These are phyloP conservation scores for Hippocampus zosterae DNA, from an alignment of 2,113 vertebrate species.

Conservation along the genomic window DNA sequence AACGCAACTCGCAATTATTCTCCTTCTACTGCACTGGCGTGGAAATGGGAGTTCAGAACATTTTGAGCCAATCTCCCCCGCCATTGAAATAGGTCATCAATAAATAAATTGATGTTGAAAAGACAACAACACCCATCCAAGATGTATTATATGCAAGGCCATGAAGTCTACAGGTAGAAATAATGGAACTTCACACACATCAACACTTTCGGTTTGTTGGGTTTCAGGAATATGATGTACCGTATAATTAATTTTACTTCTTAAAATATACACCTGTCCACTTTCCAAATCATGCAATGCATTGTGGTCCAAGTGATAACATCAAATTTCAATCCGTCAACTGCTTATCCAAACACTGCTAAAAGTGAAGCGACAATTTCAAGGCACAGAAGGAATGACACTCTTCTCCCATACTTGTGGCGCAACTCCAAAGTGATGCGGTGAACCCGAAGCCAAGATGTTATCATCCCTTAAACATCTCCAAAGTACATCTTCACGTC, in stretches of 20 bases:
- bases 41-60: too few relatives aligned
- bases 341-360: not conserved
- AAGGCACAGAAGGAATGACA: not conserved
- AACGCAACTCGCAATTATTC: not conserved
- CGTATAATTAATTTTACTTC: too few relatives aligned
- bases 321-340: not conserved
- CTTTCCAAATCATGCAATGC: not conserved
- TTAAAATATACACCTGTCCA: too few relatives aligned
- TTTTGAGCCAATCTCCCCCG: too few relatives aligned
- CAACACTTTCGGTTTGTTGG: too few relatives aligned
- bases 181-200: too few relatives aligned
- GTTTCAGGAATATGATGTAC: too few relatives aligned
- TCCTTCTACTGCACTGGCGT: not conserved
- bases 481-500: constrained; percentile 46
- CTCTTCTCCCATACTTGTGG: constrained; percentile 20
- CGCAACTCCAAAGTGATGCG: constrained; percentile 17
- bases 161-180: not conserved
- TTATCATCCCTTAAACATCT: constrained; percentile 56
- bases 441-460: constrained; percentile 25
- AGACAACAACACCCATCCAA: not conserved
- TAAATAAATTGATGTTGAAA: too few relatives aligned
- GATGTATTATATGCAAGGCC: not conserved
- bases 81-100: too few relatives aligned
- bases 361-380: constrained; percentile 8
- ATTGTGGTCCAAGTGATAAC: not conserved